phyloP scores from a whole-genome alignment of 2,113 vertebrate genomes.

The Cyphomyrus discorhynchus region DNA sequence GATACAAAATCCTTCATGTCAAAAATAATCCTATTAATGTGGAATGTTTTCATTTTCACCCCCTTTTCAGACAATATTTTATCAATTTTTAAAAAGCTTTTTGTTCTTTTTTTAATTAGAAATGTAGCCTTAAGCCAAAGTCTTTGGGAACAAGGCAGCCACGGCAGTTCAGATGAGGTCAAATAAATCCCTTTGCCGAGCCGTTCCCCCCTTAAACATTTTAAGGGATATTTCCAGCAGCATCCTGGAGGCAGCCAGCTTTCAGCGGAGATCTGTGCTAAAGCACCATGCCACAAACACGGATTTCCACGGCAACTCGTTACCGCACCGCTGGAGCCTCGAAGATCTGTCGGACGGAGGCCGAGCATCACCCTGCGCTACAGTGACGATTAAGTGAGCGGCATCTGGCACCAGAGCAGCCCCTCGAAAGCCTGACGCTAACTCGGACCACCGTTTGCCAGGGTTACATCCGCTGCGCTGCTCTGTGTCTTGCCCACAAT shows the following conservation, averaged over 20 bases:
- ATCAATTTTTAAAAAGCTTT: slow-evolving; percentile 2
- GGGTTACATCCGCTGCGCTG: neutral
- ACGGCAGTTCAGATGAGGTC: neutral
- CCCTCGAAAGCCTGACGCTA: neutral
- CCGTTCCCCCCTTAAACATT: neutral
- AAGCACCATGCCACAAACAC: neutral
- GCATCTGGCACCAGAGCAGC: neutral
- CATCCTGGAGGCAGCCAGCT: neutral
- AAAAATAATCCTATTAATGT: slow-evolving; percentile 10
- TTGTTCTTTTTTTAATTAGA: neutral
- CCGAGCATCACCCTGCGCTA: neutral
- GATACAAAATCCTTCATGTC: neutral
- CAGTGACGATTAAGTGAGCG: neutral
- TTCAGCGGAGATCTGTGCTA: neutral
- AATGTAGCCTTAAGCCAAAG: neutral
- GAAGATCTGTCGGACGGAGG: neutral
- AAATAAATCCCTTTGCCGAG: neutral
- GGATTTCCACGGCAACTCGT: neutral
- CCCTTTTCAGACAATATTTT: neutral
- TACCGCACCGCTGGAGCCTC: neutral
- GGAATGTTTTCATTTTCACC: slow-evolving; percentile 9
- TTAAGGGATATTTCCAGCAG: neutral
- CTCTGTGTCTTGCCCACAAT: slow-evolving; percentile 35
- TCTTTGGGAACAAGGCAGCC: neutral
- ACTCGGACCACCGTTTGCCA: neutral